These are phyloP conservation scores for Cistogaster globosa DNA, from an alignment of 2,888 invertebrate species.

Conservation along the genomic window DNA sequence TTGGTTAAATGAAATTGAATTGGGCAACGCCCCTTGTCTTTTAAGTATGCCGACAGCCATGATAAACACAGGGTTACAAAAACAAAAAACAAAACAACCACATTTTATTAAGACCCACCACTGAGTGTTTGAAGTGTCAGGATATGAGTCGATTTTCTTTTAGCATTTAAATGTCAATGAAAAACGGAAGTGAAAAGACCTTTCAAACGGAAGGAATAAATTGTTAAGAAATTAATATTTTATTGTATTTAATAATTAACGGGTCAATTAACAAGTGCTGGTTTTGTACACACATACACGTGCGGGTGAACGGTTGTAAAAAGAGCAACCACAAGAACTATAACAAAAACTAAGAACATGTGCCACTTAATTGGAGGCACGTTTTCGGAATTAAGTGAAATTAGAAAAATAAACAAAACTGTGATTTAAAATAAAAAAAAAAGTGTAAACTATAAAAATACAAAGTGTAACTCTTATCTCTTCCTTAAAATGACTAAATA, in stretches of 20 bases:
- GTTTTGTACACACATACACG: neutral
- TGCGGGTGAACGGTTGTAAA: neutral
- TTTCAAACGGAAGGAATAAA: constrained; percentile 58
- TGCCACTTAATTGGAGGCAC: constrained; percentile 65
- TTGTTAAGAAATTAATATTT: neutral
- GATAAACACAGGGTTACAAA: constrained; percentile 6
- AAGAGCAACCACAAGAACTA: constrained; percentile 2
- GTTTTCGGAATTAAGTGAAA: constrained; percentile 65
- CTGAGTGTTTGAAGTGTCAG: constrained; percentile 37
- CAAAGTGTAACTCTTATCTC: constrained; percentile 45
- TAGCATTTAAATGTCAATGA: constrained; percentile 40
- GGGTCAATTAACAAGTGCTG: constrained; percentile 56
- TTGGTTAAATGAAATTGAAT: constrained; percentile 43
- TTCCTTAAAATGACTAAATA: constrained; percentile 10
- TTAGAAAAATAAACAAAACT: neutral
- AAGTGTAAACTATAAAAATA: constrained; percentile 6
- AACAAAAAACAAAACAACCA: constrained; percentile 13
- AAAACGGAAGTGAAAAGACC: constrained; percentile 64
- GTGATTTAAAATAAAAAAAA: constrained; percentile 6
- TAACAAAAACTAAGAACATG: constrained; percentile 39
- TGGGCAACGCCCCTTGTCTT: constrained; percentile 60
- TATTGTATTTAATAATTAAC: constrained; percentile 3
- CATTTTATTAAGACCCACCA: constrained; percentile 38
- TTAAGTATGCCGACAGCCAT: constrained; percentile 66
- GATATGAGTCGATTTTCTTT: constrained; percentile 14